These are phyloP conservation scores for Octodonta nipae DNA, from an alignment of 2,888 invertebrate genomes.

Conservation along the genomic window DNA sequence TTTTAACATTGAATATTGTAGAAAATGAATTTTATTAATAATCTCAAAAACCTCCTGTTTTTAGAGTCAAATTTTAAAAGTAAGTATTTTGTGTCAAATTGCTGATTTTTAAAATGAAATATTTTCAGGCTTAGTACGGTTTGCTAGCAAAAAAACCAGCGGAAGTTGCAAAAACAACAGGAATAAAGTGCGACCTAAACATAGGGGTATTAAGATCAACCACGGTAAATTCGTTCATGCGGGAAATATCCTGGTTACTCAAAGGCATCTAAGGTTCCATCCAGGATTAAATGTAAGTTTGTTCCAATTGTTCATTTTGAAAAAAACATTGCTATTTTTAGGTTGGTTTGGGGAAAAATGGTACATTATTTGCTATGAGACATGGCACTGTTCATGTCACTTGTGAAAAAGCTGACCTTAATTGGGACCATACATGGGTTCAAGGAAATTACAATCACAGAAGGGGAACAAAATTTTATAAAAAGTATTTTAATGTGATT, in stretches of 20 bases:
- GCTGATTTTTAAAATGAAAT: too few species aligned
- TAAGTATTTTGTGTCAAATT: too few species aligned
- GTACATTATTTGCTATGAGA: conserved; percentile 66
- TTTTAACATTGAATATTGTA: too few species aligned
- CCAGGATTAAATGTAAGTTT: conserved; percentile 58
- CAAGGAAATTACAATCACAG: conserved; percentile 50
- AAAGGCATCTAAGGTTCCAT: conserved; percentile 58
- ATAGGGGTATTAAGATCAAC: conserved; percentile 63
- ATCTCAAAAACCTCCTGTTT: too few species aligned
- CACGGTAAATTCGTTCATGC: conserved; percentile 52
- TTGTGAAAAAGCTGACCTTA: conserved; percentile 66
- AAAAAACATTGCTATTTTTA: conserved; percentile 32
- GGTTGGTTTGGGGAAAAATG: conserved; percentile 72
- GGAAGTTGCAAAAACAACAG: conserved; percentile 57
- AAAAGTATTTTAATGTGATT: conserved; percentile 76
- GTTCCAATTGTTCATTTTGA: background rate
- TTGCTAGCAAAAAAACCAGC: conserved; percentile 63
- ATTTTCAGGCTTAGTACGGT: conserved; percentile 24
- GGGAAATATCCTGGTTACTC: conserved; percentile 57
- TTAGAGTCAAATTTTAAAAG: too few species aligned
- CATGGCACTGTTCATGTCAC: conserved; percentile 68
- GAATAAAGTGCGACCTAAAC: conserved; percentile 57
- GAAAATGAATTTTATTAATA: too few species aligned
- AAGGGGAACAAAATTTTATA: conserved; percentile 53
- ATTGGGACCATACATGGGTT: conserved; percentile 68